Conservation (phyloP, 2,797 vertebrate genomes). For the Austrolebias charrua region DNA sequence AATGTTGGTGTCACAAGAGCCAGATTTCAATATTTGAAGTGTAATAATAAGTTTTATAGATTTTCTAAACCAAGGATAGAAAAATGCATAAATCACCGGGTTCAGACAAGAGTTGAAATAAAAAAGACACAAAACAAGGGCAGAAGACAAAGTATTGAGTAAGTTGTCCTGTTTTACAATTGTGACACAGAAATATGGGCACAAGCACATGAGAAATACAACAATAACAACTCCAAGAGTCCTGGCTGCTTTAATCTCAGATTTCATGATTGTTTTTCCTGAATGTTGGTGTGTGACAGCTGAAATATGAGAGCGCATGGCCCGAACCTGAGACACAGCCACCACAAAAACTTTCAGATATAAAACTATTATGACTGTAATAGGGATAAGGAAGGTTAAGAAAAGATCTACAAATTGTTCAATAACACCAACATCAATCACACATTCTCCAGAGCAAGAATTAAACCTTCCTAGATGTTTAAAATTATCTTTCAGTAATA, state of each 20-base stretch:
- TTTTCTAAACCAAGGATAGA: conserved; percentile 13
- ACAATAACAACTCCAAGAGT: conserved; percentile 42
- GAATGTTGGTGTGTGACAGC: neutral
- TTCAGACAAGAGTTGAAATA: conserved; percentile 61
- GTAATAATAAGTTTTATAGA: conserved; percentile 6
- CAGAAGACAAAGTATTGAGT: neutral
- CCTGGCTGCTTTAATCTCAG: conserved; percentile 46
- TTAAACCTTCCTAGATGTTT: conserved; percentile 18
- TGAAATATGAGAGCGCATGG: conserved; percentile 30
- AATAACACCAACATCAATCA: neutral
- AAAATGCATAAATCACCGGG: conserved; percentile 40
- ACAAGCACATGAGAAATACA: conserved; percentile 50
- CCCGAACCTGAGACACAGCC: conserved; percentile 40
- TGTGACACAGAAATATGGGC: conserved; percentile 47
- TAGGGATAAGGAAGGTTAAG: conserved; percentile 44
- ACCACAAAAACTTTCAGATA: conserved; percentile 43
- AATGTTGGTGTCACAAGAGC: neutral
- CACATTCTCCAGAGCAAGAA: conserved; percentile 61
- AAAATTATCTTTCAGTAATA: conserved; percentile 17
- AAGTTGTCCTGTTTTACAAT: conserved; percentile 5
- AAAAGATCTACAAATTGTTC: conserved; percentile 32
- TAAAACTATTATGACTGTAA: conserved; percentile 35
- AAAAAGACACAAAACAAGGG: conserved; percentile 39
- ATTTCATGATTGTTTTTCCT: conserved; percentile 9
- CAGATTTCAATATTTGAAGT: neutral